Percentiles rank a stretch among this genome's conserved stretches.
Evolutionary conservation across 2,888 invertebrate genomes (phyloP).

Genomic region (Adela reaumurella): DNA sequence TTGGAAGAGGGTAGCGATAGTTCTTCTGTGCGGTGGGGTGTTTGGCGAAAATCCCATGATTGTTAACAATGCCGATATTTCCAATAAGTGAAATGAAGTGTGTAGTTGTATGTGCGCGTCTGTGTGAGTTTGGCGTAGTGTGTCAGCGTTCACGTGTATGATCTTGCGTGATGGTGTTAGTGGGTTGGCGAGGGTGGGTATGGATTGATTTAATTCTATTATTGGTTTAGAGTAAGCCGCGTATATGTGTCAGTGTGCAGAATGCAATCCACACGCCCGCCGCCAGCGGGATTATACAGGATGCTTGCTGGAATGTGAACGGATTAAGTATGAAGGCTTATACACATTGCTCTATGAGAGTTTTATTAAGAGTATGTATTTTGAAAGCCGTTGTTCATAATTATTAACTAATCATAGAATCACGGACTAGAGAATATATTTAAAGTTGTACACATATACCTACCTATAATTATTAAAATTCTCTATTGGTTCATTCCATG

Average conservation of each 20-base stretch:
- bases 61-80: slow-evolving; percentile 53
- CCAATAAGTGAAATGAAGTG: slow-evolving; percentile 28
- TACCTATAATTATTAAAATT: too few relatives aligned
- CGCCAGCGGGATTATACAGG: slow-evolving; percentile 24
- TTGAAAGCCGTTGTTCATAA: too few relatives aligned
- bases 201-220: slow-evolving; percentile 54
- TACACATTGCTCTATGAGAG: too few relatives aligned
- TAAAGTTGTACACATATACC: too few relatives aligned
- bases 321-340: too few relatives aligned
- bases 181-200: slow-evolving; percentile 12
- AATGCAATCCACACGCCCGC: slow-evolving; percentile 18
- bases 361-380: too few relatives aligned
- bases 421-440: too few relatives aligned
- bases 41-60: slow-evolving; percentile 48
- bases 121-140: slow-evolving; percentile 34
- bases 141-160: slow-evolving; percentile 2
- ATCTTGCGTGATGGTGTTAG: not conserved
- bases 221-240: slow-evolving; percentile 55
- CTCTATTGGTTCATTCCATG: too few relatives aligned
- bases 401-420: too few relatives aligned
- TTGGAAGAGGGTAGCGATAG: slow-evolving; percentile 26
- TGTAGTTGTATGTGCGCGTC: slow-evolving; percentile 33
- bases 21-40: slow-evolving; percentile 26
- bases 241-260: slow-evolving; percentile 54
- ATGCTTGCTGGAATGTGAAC: too few relatives aligned